These are phyloP conservation scores for Echeneis naucrates DNA, from an alignment of 2,797 vertebrate species.

Conservation along the genomic window DNA sequence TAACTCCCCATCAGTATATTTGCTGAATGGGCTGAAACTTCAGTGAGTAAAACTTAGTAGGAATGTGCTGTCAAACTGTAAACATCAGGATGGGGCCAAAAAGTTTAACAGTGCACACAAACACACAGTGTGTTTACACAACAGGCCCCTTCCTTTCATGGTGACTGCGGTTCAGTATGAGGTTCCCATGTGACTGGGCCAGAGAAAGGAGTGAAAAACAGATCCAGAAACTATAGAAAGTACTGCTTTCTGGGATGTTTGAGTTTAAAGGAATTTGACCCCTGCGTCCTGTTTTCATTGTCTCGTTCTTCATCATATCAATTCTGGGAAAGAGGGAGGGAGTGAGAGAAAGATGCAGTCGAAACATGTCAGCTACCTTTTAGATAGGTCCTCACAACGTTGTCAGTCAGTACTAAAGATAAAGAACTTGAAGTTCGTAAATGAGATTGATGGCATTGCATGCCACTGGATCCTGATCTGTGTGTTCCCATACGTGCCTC, in stretches of 20 bases:
- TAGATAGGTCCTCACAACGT: slow-evolving; percentile 71
- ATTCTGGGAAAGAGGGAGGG: slow-evolving; percentile 55
- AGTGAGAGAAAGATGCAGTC: slow-evolving; percentile 51
- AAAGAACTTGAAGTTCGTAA: slow-evolving; percentile 76
- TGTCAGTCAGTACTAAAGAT: slow-evolving; percentile 76
- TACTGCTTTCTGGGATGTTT: slow-evolving; percentile 48
- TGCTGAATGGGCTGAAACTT: slow-evolving; percentile 47
- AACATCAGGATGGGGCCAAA: slow-evolving; percentile 47
- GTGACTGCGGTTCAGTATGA: slow-evolving; percentile 17
- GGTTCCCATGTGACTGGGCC: slow-evolving; percentile 46
- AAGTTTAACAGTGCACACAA: slow-evolving; percentile 47
- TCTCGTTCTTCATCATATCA: slow-evolving; percentile 64
- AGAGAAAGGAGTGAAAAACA: slow-evolving; percentile 15
- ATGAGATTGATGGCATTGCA: slow-evolving; percentile 80
- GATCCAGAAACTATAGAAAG: slow-evolving; percentile 47
- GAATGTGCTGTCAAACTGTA: slow-evolving; percentile 62
- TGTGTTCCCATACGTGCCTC: slow-evolving; percentile 74
- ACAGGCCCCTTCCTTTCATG: slow-evolving; percentile 50
- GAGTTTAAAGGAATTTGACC: slow-evolving; percentile 71
- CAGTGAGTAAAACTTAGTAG: slow-evolving; percentile 42
- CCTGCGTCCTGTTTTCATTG: slow-evolving; percentile 59
- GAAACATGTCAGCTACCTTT: slow-evolving; percentile 81
- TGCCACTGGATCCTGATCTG: slow-evolving; percentile 73
- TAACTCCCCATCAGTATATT: slow-evolving; percentile 27
- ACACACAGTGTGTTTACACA: slow-evolving; percentile 52